phyloP scores from a whole-genome alignment of 1,140 invertebrate genomes.

The Drosophila aff. region DNA sequence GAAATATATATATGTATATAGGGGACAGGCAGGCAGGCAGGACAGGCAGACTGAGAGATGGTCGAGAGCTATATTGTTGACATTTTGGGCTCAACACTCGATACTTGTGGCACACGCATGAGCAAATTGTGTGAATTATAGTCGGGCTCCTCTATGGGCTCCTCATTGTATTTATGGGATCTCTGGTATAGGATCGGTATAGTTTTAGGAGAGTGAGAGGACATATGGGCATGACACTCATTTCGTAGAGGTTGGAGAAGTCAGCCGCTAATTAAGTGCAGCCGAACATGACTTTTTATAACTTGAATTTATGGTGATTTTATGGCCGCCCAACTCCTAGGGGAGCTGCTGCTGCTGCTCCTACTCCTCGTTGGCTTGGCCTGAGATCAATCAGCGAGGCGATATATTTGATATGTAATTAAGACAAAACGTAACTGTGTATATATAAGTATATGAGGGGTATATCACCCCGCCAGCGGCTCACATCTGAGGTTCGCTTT shows the following conservation, averaged over 20 bases:
- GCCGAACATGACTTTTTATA: conserved; percentile 82
- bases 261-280: conserved; percentile 78
- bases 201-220: conserved; percentile 6
- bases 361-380: not conserved
- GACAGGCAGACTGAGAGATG: not conserved
- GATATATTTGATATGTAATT: conserved; percentile 83
- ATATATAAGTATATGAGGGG: not conserved
- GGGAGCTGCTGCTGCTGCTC: conserved; percentile 11
- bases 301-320: conserved; percentile 82
- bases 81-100: conserved; percentile 65
- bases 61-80: conserved; percentile 68
- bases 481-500: conserved; percentile 47
- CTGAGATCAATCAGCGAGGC: conserved; percentile 68
- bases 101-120: conserved; percentile 57
- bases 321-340: conserved; percentile 54
- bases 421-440: conserved; percentile 68
- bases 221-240: conserved; percentile 68
- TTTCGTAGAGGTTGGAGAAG: conserved; percentile 51
- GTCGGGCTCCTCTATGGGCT: conserved; percentile 6
- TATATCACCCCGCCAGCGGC: conserved; percentile 11
- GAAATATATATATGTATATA: conserved; percentile 11
- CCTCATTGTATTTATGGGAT: conserved; percentile 23
- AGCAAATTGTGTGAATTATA: conserved; percentile 78
- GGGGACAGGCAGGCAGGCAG: no score
- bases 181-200: not conserved